Evolutionary conservation across 1,140 invertebrate genomes (phyloP), one percentile per base, ranked within the genome.

Genomic region (Lepidostoma basale): DNA sequence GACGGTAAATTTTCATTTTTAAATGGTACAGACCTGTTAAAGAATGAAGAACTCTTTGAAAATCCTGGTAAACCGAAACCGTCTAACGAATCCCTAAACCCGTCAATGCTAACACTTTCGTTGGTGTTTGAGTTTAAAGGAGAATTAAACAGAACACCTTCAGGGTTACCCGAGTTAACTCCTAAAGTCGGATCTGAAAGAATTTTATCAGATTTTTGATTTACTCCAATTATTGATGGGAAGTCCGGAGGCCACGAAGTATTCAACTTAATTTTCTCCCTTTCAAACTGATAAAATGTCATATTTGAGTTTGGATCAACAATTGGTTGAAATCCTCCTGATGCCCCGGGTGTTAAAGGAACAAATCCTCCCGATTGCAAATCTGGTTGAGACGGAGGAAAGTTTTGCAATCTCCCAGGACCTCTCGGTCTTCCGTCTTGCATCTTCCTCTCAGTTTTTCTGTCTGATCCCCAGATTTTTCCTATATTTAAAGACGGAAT

Each of bases 361-460:
- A 87, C 79, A 74, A 93, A 93, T 12, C 90, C 91, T 59, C 88
- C 89, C 12, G 85, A 86, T 77, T 91, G 87, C 60, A 90, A 87
- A 73, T 87, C 84, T 0, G 89, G 89, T 60, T 84, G 83, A 0
- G 83, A 85, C 59, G 84, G 86, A 52, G 81, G 67, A 54, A 60
- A 77, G 33, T 75, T 81, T 72, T 76, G 77, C 71, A 80, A 84
- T 69, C 77, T 78, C 67, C 77, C 85, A 67, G 73, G 77, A 73
- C 71, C 76, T 69, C 73, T 75, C 23, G 67, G 74, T 63, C 69
- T 78, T 79, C 75, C 81, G 73, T 74, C 81, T 74, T 74, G 76
- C 62, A 74, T 77, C 79, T 80, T 81, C 54, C 78, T 76, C 23
- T 80, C 78, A 71, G 79, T 76, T 58, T 85, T 88, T 52, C 79